phyloP scores from a whole-genome alignment of 2,797 vertebrate species.

The Chlorospingus semifuscus region DNA sequence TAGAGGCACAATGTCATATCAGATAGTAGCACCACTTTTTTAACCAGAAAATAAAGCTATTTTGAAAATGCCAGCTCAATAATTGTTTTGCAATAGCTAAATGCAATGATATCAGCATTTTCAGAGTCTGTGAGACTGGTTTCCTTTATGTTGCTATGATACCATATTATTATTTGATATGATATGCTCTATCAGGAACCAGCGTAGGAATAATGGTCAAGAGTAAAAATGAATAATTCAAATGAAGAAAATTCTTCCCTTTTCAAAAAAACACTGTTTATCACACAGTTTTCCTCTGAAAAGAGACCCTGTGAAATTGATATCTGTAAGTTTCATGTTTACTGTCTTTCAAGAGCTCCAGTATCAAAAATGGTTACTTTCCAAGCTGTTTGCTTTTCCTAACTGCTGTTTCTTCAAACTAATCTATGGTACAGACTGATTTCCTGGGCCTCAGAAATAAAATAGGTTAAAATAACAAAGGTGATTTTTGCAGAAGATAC shows the following conservation, averaged over 20 bases:
- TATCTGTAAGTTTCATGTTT: background rate
- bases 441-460: background rate
- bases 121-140: background rate
- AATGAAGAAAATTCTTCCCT: background rate
- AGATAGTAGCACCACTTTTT: background rate
- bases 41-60: background rate
- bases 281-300: background rate
- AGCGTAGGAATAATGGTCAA: constrained; percentile 20
- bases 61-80: background rate
- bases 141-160: constrained; percentile 38
- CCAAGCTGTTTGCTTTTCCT: background rate
- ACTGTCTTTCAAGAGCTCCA: background rate
- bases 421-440: background rate
- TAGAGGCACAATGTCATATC: background rate
- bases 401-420: background rate
- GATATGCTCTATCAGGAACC: background rate
- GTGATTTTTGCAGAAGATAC: background rate
- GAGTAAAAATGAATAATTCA: constrained; percentile 12
- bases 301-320: background rate
- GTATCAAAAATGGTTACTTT: background rate
- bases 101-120: background rate
- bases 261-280: constrained; percentile 15
- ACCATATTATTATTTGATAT: constrained; percentile 27
- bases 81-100: constrained; percentile 9
- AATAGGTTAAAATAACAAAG: no score